A percentile compares a stretch with the other conserved stretches of the same genome.
These are phyloP conservation scores for Peromyscus nudipes DNA, from an alignment of 2,797 vertebrate species.

Conservation along the genomic window DNA sequence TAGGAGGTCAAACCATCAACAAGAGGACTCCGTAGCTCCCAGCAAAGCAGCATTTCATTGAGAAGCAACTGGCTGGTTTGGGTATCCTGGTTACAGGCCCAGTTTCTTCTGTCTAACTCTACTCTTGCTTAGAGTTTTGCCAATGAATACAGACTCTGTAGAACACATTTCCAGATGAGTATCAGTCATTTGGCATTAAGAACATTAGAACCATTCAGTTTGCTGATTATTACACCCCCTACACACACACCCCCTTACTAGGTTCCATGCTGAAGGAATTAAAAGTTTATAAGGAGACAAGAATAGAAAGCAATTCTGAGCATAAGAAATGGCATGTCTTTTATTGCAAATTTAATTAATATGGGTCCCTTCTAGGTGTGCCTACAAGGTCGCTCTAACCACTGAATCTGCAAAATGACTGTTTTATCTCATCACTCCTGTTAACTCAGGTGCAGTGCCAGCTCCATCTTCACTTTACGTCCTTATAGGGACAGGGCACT, in stretches of 20 bases:
- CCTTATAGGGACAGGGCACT: background rate
- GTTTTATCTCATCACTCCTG: background rate
- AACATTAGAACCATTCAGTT: background rate
- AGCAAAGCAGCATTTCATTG: background rate
- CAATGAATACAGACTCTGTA: background rate
- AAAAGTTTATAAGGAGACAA: background rate
- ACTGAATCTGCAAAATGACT: background rate
- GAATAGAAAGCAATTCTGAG: background rate
- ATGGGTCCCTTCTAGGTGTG: background rate
- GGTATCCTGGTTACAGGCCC: background rate
- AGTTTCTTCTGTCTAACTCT: background rate
- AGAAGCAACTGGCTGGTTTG: background rate
- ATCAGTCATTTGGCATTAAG: background rate
- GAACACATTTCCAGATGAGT: background rate
- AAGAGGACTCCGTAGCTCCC: background rate
- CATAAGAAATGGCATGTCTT: background rate
- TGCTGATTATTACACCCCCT: background rate
- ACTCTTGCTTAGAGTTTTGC: conserved; percentile 9
- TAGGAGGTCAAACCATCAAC: background rate
- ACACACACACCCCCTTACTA: background rate
- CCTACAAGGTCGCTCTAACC: background rate
- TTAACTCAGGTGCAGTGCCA: background rate
- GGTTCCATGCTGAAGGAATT: background rate
- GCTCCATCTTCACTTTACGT: background rate
- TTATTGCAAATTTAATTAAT: background rate